phyloP scores from a whole-genome alignment of 1,140 invertebrate genomes.

The Drosophila virilis region DNA sequence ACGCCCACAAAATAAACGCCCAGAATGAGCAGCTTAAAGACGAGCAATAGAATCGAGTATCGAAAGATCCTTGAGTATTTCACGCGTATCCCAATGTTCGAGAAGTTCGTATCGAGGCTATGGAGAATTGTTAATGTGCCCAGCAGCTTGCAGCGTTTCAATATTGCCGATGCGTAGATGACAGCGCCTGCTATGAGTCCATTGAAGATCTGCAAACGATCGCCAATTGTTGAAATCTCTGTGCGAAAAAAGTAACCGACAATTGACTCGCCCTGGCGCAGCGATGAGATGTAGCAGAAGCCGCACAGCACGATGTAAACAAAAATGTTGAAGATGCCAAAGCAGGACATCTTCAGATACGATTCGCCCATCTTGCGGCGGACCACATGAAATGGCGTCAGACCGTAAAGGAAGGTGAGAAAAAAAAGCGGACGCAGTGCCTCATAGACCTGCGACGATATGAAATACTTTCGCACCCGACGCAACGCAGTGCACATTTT shows the following conservation, averaged over 20 bases:
- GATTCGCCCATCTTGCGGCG: constrained; percentile 66
- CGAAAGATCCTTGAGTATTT: constrained; percentile 73
- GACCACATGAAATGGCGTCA: constrained; percentile 72
- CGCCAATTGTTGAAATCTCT: constrained; percentile 68
- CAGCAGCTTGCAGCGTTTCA: constrained; percentile 63
- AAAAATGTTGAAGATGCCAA: constrained; percentile 70
- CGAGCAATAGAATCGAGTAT: constrained; percentile 61
- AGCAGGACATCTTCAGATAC: constrained; percentile 62
- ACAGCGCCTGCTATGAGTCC: constrained; percentile 66
- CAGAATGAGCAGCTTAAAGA: constrained; percentile 68
- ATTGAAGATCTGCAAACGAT: constrained; percentile 72
- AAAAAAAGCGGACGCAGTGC: constrained; percentile 74
- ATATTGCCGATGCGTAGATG: constrained; percentile 64
- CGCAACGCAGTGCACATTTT: constrained; percentile 57
- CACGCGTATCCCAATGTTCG: constrained; percentile 57
- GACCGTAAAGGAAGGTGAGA: constrained; percentile 65
- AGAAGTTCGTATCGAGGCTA: constrained; percentile 65
- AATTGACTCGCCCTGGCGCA: constrained; percentile 68
- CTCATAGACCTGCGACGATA: constrained; percentile 75
- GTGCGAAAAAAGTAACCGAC: constrained; percentile 76
- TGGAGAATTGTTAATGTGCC: constrained; percentile 61
- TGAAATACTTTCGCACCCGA: constrained; percentile 72
- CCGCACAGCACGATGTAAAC: constrained; percentile 62
- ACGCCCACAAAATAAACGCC: constrained; percentile 73
- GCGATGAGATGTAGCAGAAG: constrained; percentile 67